Conservation (phyloP, 1,140 invertebrate genomes). For the Leptinotarsa texana region DNA sequence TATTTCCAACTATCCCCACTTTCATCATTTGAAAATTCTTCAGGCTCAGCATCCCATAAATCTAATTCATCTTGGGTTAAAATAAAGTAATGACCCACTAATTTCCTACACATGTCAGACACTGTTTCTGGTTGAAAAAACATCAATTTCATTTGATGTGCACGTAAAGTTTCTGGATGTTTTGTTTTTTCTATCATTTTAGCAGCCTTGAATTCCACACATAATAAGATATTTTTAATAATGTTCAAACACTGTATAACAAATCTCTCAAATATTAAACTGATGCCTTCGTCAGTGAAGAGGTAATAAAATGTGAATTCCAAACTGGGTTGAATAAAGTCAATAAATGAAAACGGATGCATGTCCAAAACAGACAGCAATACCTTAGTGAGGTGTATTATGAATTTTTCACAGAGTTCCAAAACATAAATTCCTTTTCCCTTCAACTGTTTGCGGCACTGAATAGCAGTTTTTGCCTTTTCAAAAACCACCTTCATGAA, state of each 20-base stretch:
- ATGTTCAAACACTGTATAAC: conserved; percentile 88
- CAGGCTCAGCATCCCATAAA: conserved; percentile 88
- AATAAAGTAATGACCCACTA: conserved; percentile 88
- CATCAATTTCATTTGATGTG: conserved; percentile 68
- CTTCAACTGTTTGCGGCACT: conserved; percentile 73
- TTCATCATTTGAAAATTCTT: conserved; percentile 86
- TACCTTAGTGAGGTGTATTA: conserved; percentile 79
- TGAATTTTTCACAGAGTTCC: conserved; percentile 77
- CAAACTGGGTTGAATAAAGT: conserved; percentile 76
- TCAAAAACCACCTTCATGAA: conserved; percentile 82
- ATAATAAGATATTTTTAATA: conserved; percentile 80
- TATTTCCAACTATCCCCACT: conserved; percentile 91
- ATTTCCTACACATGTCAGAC: conserved; percentile 78
- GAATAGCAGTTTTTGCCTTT: conserved; percentile 73
- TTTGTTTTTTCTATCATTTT: conserved; percentile 63
- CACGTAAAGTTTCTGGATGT: conserved; percentile 59
- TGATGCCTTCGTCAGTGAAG: conserved; percentile 78
- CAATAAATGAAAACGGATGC: conserved; percentile 78
- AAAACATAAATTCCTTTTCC: conserved; percentile 64
- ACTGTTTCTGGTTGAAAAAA: conserved; percentile 75
- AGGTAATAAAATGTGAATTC: conserved; percentile 84
- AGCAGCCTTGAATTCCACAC: conserved; percentile 71
- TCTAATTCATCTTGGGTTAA: conserved; percentile 82
- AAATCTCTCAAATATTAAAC: conserved; percentile 80
- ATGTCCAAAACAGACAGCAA: conserved; percentile 73